Percentiles rank a stretch among this genome's conserved stretches.
phyloP scores from a whole-genome alignment of 2,113 vertebrate genomes.

The Prinia subflava region DNA sequence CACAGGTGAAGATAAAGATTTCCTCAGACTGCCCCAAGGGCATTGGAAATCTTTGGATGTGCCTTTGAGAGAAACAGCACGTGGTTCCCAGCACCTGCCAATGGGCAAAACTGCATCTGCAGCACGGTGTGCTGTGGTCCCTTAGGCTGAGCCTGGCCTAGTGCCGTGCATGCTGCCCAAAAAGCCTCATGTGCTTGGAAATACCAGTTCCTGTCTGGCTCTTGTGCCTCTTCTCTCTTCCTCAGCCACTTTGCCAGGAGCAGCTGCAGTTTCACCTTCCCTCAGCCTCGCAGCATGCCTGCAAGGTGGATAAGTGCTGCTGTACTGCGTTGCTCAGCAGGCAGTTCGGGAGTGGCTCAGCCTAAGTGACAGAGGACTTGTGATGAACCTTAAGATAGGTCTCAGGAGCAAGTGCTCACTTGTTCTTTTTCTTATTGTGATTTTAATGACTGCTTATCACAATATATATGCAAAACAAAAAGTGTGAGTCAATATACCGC shows the following conservation, averaged over 20 bases:
- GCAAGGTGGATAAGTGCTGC: background rate
- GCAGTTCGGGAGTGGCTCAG: background rate
- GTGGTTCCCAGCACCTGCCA: background rate
- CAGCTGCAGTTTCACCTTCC: background rate
- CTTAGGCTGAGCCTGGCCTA: background rate
- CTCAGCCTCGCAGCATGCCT: accelerated
- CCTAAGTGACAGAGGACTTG: background rate
- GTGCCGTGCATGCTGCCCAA: background rate
- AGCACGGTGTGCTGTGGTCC: accelerated
- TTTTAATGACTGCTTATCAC: background rate
- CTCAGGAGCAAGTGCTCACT: background rate
- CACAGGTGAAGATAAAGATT: background rate
- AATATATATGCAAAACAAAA: background rate
- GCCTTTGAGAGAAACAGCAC: background rate
- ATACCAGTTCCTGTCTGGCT: background rate
- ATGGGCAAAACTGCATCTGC: background rate
- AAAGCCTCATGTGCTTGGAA: background rate
- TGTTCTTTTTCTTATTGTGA: background rate
- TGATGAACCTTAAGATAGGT: background rate
- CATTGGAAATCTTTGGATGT: background rate
- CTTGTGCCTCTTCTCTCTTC: background rate
- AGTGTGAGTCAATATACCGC: background rate
- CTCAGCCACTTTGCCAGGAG: background rate
- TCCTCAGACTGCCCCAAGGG: background rate
- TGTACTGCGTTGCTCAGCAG: background rate